These are phyloP conservation scores for Drosophila miranda DNA, from an alignment of 1,140 invertebrate species.

Conservation along the genomic window DNA sequence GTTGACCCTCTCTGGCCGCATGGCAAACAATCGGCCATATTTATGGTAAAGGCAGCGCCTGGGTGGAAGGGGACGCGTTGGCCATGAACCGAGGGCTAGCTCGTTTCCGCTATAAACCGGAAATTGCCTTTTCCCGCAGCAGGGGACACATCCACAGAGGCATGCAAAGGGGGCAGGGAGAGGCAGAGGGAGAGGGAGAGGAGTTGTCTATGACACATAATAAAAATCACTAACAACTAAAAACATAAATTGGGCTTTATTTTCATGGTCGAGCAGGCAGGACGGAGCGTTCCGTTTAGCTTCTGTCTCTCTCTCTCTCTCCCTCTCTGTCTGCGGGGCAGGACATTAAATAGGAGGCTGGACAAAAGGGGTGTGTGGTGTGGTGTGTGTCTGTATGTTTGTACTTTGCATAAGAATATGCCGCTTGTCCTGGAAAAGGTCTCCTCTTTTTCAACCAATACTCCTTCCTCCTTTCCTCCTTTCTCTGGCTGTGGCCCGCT, in stretches of 20 bases:
- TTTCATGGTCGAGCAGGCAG: conserved; percentile 64
- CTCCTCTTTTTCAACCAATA: not conserved
- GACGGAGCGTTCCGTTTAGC: conserved; percentile 8
- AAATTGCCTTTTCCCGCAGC: conserved; percentile 64
- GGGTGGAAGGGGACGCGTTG: conserved; percentile 3
- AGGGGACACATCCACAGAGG: conserved; percentile 31
- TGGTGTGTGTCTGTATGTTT: conserved; percentile 36
- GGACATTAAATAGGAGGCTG: conserved; percentile 61
- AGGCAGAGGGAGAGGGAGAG: not conserved
- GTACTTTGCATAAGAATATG: conserved; percentile 75
- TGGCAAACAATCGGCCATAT: conserved; percentile 40
- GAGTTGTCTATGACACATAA: conserved; percentile 76
- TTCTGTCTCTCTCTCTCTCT: not conserved
- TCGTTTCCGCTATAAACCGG: conserved; percentile 74
- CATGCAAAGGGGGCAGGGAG: not conserved
- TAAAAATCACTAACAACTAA: conserved; percentile 81
- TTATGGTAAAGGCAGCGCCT: conserved; percentile 16
- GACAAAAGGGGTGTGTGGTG: conserved; percentile 45
- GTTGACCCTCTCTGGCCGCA: conserved; percentile 22
- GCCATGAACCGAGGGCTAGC: conserved; percentile 28
- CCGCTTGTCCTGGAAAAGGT: conserved; percentile 27
- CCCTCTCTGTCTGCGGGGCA: conserved; percentile 20
- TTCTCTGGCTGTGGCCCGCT: conserved; percentile 30
- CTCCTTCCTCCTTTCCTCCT: no score
- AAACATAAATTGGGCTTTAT: conserved; percentile 80